These are phyloP conservation scores for Urocyon cinereoargenteus DNA, from an alignment of 2,797 vertebrate genomes.

Conservation along the genomic window DNA sequence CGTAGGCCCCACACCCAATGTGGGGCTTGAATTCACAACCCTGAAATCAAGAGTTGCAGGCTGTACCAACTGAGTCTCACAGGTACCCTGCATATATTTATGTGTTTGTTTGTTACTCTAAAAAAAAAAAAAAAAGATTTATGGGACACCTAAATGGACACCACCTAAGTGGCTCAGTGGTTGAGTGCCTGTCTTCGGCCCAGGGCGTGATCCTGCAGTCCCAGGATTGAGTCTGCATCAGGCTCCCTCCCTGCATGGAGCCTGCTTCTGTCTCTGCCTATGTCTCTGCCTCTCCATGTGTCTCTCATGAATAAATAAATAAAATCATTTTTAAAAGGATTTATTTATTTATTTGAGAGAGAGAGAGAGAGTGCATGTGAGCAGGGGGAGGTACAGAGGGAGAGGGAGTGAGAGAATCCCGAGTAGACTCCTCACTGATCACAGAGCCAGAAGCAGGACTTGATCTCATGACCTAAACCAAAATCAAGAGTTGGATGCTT, in stretches of 20 bases:
- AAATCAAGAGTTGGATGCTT: background rate
- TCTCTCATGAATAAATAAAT: no score
- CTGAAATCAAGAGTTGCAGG: background rate
- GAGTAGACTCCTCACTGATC: background rate
- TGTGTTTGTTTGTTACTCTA: background rate
- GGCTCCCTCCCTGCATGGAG: no score
- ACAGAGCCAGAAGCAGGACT: background rate
- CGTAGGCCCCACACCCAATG: background rate
- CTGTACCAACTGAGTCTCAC: background rate
- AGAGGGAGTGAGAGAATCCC: background rate
- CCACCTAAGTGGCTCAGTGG: no score
- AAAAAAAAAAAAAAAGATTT: no score
- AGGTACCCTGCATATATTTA: background rate
- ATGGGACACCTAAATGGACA: no score
- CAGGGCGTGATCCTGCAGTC: no score
- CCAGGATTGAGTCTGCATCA: no score
- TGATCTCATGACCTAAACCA: background rate
- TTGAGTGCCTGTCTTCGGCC: no score
- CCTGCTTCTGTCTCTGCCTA: no score
- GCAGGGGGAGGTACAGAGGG: background rate
- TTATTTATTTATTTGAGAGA: background rate
- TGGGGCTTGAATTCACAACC: background rate
- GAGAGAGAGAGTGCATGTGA: background rate
- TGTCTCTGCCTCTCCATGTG: no score
- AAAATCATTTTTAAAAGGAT: no score